A percentile compares a stretch with the other conserved stretches of the same genome.
phyloP scores from a whole-genome alignment of 2,797 vertebrate species.

The Gallinago stenura region DNA sequence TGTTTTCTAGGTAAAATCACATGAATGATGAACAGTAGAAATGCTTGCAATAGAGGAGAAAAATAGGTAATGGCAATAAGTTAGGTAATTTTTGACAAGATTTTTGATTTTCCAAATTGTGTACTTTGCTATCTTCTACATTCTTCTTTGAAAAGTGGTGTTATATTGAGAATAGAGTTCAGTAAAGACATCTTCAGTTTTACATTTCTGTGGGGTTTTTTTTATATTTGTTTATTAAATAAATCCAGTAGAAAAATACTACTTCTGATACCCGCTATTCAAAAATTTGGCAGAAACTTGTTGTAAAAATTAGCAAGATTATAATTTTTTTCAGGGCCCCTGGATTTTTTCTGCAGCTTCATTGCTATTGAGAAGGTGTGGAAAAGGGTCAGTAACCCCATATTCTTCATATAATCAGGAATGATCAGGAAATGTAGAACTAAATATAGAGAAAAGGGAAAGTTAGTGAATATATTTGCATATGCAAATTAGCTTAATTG shows the following conservation, averaged over 20 bases:
- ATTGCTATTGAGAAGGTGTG: conserved; percentile 42
- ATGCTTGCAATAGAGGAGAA: background rate
- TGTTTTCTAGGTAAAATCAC: conserved; percentile 3
- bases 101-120: background rate
- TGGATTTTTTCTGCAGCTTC: conserved; percentile 29
- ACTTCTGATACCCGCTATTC: background rate
- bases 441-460: conserved; percentile 88
- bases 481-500: conserved; percentile 90
- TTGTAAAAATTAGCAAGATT: conserved; percentile 7
- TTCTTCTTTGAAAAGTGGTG: background rate
- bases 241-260: background rate
- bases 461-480: conserved; percentile 87
- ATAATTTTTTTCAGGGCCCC: background rate
- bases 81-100: background rate
- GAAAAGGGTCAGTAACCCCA: conserved; percentile 71
- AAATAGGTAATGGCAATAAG: background rate
- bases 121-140: background rate
- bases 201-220: background rate
- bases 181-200: background rate
- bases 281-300: conserved; percentile 1
- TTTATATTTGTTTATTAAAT: background rate
- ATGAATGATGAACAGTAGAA: background rate
- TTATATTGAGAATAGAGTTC: background rate
- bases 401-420: conserved; percentile 76
- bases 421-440: conserved; percentile 84